Percentiles rank a stretch among this genome's conserved stretches.
Evolutionary conservation across 53 echinoderm and acorn worm species (phyloP).

Genomic region (Mesocentrotus franciscanus): DNA sequence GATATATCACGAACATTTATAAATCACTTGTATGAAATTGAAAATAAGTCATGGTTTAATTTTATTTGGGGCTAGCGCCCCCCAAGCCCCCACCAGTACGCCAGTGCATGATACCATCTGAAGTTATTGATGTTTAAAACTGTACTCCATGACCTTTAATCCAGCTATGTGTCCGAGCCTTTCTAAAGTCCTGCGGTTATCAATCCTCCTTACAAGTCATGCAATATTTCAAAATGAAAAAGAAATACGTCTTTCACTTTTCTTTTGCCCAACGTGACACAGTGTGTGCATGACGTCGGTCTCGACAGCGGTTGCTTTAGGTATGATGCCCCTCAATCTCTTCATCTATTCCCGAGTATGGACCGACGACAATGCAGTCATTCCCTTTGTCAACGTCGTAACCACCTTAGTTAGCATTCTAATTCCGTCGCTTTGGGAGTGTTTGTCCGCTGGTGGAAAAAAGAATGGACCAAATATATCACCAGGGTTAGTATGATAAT

Average conservation of each 20-base stretch:
- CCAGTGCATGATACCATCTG: no score
- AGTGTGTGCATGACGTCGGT: conserved; percentile 74
- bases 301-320: conserved; percentile 70
- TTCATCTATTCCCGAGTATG: conserved; percentile 91
- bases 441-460: conserved; percentile 78
- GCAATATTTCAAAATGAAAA: no score
- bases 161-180: no score
- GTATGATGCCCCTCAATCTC: conserved; percentile 97
- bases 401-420: conserved; percentile 79
- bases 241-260: background rate
- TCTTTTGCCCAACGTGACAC: background rate
- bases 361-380: conserved; percentile 76
- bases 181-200: no score
- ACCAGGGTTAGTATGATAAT: conserved; percentile 61
- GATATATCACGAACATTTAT: no score
- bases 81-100: no score
- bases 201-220: no score
- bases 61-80: no score
- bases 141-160: no score
- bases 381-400: conserved; percentile 86
- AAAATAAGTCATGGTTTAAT: no score
- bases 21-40: no score
- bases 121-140: no score
- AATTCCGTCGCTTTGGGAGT: conserved; percentile 83
- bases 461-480: conserved; percentile 63